Evolutionary conservation across 2,797 vertebrate species (phyloP), one percentile per base, ranked within the genome.

Genomic region (Semaprochilodus insignis): DNA sequence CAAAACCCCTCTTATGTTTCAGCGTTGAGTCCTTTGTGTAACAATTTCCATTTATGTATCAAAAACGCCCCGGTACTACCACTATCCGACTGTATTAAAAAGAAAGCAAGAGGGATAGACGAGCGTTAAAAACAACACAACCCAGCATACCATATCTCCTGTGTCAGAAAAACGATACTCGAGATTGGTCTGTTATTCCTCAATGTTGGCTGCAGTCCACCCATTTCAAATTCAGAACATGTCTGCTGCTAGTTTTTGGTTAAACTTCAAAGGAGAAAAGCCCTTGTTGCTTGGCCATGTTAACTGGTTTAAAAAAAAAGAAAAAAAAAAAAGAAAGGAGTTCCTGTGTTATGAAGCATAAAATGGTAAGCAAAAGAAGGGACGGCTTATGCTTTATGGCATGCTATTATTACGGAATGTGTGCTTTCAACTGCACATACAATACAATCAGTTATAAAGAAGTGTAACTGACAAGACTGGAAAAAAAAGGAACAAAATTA

Each of bases 191-290:
- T 85, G 85, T 90, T 88, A 52, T 78, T 86, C 81, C 84, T 85
- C 75, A 23, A 34, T 57, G 77, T 88, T 88, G 89, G 89, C 89
- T 92, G 89, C 88, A 88, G 85, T 91, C 91, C 88, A 85, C 66
- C 77, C 80, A 84, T 84, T 90, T 85, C 83, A 86, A 87, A 90
- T 51, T 89, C 91, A 84, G 77, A 88, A 89, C 87, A 88, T 91
- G 88, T 91, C 91, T 91, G 90, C 89, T 88, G 90, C 91, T 93
- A 89, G 91, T 92, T 92, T 95, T 91, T 94, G 94, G 94, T 94
- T 88, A 70, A 79, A 85, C 85, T 81, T 86, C 73, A 83, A 86
- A 92, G 91, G 91, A 93, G 91, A 91, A 90, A 92, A 94, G 94
- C 93, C 93, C 94, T 94, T 94, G 86, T 92, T 91, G 91, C 93